Conservation (phyloP, 92 coral and sea anemone genomes). For the Desmophyllum pertusum region DNA sequence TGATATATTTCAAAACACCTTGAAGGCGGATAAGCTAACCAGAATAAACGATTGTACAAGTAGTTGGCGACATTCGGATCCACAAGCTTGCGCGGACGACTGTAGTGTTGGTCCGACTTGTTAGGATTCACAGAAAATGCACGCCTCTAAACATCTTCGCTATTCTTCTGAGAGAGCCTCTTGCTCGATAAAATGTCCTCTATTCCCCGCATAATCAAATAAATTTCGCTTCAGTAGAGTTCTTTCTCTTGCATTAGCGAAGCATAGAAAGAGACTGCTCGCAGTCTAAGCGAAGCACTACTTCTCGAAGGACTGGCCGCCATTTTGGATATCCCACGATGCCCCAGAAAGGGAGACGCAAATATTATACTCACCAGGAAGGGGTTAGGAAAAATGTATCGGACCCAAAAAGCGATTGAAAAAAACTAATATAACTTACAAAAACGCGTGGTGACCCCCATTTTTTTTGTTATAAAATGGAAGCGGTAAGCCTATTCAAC, state of each 20-base stretch:
- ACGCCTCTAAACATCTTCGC: background rate
- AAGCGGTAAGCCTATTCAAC: no score
- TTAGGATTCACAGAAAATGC: background rate
- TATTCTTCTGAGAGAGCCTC: background rate
- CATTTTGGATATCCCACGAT: conserved; percentile 7
- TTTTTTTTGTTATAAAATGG: no score
- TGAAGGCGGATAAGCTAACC: background rate
- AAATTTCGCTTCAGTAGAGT: no score
- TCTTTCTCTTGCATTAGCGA: no score
- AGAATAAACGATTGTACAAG: background rate
- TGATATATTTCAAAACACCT: background rate
- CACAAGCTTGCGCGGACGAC: background rate
- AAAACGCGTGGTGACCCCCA: no score
- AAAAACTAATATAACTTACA: background rate
- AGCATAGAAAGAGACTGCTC: no score
- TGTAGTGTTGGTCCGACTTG: background rate
- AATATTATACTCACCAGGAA: background rate
- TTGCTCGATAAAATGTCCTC: background rate
- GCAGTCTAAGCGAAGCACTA: background rate
- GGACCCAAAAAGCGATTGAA: background rate
- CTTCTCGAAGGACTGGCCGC: background rate
- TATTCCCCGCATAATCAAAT: background rate
- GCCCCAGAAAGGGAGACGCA: background rate
- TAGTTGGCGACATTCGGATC: no score
- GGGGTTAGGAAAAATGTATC: background rate